Percentiles rank a stretch among this genome's conserved stretches.
Conservation (phyloP, 2,113 vertebrate species). For the Dasyornis broadbenti region DNA sequence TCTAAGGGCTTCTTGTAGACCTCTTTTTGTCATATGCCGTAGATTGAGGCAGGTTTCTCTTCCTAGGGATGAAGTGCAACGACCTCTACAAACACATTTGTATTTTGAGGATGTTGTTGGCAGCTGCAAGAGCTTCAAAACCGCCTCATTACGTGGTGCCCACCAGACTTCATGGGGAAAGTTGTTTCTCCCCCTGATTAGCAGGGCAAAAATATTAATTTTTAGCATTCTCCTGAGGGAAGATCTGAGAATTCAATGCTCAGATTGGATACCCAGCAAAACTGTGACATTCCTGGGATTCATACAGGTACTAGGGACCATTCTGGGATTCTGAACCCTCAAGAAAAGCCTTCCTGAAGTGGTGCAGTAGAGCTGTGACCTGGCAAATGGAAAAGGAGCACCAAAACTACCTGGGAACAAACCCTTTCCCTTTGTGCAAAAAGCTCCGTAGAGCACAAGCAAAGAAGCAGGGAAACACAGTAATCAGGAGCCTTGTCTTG, state of each 20-base stretch:
- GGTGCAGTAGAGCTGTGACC: neutral
- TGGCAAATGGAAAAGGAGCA: neutral
- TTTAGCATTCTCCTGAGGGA: neutral
- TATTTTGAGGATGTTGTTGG: neutral
- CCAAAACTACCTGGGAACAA: neutral
- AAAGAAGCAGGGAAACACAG: neutral
- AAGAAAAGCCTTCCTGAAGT: neutral
- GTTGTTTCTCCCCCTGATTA: neutral
- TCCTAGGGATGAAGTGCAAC: neutral
- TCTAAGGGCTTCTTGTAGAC: neutral
- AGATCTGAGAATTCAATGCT: neutral
- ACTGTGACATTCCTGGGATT: neutral
- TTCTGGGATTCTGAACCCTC: neutral
- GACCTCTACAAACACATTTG: neutral
- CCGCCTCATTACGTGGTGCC: fast-evolving
- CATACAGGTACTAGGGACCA: neutral
- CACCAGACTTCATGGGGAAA: neutral
- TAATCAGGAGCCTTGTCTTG: neutral
- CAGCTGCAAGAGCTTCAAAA: neutral
- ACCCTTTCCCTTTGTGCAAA: neutral
- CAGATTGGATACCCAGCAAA: neutral
- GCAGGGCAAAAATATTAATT: neutral
- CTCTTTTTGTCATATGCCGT: neutral
- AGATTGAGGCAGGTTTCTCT: neutral
- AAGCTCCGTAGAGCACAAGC: neutral